Conservation (phyloP, 2,888 invertebrate genomes). For the Lacanobia oleracea region DNA sequence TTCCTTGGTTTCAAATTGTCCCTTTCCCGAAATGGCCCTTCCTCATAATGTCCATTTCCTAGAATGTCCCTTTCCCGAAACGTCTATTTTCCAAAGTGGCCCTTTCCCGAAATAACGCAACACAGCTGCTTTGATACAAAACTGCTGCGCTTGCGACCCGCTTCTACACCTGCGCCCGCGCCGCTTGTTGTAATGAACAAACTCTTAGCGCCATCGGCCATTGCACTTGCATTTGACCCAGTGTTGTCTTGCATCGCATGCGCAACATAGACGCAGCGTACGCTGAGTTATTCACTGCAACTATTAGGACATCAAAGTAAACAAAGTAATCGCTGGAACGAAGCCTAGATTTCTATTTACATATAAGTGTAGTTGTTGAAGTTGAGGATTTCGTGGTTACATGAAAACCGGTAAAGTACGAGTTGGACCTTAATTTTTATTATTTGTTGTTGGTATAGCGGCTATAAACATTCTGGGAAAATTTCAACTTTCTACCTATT, state of each 20-base stretch:
- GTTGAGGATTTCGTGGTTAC: too few relatives aligned
- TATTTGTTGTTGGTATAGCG: too few relatives aligned
- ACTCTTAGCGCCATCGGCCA: conserved; percentile 36
- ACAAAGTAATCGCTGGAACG: neutral
- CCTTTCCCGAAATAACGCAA: too few relatives aligned
- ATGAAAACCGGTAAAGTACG: too few relatives aligned
- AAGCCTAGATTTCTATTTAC: neutral
- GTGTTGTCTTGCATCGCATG: conserved; percentile 34
- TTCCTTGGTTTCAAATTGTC: too few relatives aligned
- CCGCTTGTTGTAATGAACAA: neutral
- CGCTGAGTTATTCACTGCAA: conserved; percentile 29
- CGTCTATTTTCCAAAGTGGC: too few relatives aligned
- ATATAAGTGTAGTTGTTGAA: neutral
- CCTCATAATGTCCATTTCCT: too few relatives aligned
- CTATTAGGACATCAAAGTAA: conserved; percentile 38
- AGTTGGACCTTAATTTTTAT: too few relatives aligned
- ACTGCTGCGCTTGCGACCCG: neutral
- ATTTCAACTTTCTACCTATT: too few relatives aligned
- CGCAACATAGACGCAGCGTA: conserved; percentile 32
- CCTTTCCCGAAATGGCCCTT: too few relatives aligned
- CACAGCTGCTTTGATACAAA: neutral
- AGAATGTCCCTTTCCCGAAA: too few relatives aligned
- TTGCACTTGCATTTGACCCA: conserved; percentile 50
- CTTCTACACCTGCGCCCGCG: neutral
- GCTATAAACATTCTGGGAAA: too few relatives aligned